Evolutionary conservation across 2,888 invertebrate species (phyloP).

Genomic region (Calliopum simillimum): DNA sequence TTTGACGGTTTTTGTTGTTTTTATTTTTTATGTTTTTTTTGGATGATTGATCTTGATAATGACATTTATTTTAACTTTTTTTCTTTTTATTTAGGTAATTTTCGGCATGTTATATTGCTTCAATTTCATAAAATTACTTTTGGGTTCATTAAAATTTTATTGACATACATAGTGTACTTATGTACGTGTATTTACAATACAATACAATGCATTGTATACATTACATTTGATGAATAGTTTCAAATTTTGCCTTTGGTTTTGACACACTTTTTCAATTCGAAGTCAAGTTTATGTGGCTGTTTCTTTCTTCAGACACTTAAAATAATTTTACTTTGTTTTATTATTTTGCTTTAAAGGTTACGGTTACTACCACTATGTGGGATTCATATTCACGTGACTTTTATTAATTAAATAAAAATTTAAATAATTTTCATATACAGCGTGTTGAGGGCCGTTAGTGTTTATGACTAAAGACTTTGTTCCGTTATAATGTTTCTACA

Average conservation of each 20-base stretch:
- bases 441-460: no score
- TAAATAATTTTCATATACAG: no score
- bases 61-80: no score
- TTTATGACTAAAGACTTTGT: no score
- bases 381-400: not conserved
- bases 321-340: constrained; percentile 7
- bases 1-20: no score
- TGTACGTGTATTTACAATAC: constrained; percentile 20
- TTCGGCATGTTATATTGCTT: no score
- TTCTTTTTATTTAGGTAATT: no score
- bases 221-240: constrained; percentile 16
- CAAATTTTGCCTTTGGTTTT: constrained; percentile 26
- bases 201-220: constrained; percentile 19
- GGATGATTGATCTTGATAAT: no score
- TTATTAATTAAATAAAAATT: not conserved
- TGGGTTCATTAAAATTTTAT: no score
- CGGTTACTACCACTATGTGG: not conserved
- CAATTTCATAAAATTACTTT: no score
- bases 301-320: not conserved
- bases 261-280: constrained; percentile 13
- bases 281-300: constrained; percentile 14
- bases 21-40: no score
- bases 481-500: no score
- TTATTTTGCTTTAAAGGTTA: constrained; percentile 34
- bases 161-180: not conserved